Conservation (phyloP, 1,140 invertebrate genomes). For the Solenopsis invicta region DNA sequence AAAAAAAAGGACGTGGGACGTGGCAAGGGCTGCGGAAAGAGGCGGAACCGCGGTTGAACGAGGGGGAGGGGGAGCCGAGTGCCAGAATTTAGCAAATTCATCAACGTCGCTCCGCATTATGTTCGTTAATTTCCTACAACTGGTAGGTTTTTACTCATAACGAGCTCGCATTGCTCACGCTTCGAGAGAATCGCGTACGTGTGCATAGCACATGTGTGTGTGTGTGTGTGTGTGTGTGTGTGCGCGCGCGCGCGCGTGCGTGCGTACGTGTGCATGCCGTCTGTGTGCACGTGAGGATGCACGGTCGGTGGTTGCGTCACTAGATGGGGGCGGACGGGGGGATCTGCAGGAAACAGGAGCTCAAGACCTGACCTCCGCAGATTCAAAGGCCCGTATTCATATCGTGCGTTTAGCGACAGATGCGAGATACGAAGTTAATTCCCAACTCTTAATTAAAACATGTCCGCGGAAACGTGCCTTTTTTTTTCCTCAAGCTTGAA, state of each 20-base stretch:
- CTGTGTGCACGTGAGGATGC: slow-evolving; percentile 31
- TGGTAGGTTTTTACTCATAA: slow-evolving; percentile 40
- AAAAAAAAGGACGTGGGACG: slow-evolving; percentile 3
- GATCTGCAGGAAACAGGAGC: slow-evolving; percentile 28
- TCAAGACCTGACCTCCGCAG: slow-evolving; percentile 28
- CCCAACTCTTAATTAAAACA: neutral
- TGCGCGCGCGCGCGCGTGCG: neutral
- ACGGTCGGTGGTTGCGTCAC: slow-evolving; percentile 41
- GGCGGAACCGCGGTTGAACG: neutral
- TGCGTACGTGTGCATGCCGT: too few species aligned
- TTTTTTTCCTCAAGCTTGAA: neutral
- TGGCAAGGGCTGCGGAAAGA: slow-evolving; percentile 34
- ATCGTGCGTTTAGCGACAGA: slow-evolving; percentile 41
- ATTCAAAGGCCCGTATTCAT: slow-evolving; percentile 47
- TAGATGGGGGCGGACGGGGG: slow-evolving; percentile 14
- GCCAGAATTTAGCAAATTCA: slow-evolving; percentile 49
- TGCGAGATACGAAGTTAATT: neutral
- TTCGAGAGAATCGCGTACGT: neutral
- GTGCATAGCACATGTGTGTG: neutral
- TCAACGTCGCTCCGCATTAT: slow-evolving; percentile 42
- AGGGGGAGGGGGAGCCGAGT: neutral
- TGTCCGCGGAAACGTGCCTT: neutral
- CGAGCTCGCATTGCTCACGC: slow-evolving; percentile 33
- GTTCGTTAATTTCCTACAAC: slow-evolving; percentile 50
- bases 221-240: too few species aligned